These are phyloP conservation scores for Microtus richardsoni DNA, from an alignment of 2,113 vertebrate genomes.

Conservation along the genomic window DNA sequence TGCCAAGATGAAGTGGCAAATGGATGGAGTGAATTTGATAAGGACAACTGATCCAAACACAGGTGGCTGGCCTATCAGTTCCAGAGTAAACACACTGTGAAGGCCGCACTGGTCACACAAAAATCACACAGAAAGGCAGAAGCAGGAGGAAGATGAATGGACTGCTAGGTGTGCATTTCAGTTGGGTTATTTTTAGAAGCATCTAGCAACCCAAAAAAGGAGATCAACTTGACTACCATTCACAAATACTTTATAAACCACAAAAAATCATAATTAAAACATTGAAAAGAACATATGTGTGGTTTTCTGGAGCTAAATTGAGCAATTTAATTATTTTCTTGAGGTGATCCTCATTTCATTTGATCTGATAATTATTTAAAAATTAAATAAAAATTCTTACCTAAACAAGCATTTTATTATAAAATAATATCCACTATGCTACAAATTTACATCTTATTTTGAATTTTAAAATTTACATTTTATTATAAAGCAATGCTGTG, in stretches of 20 bases:
- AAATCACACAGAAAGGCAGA: background rate
- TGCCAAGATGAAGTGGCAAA: background rate
- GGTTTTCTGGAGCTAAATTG: background rate
- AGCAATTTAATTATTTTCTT: slow-evolving; percentile 14
- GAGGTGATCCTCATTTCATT: slow-evolving; percentile 33
- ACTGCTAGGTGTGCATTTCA: background rate
- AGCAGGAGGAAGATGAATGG: background rate
- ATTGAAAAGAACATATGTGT: background rate
- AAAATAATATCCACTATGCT: background rate
- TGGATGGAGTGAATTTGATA: background rate
- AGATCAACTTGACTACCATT: background rate
- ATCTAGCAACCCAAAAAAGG: background rate
- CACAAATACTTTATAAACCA: background rate
- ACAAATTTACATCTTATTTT: background rate
- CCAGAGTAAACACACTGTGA: background rate
- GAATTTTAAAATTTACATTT: slow-evolving; percentile 5
- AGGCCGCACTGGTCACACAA: background rate
- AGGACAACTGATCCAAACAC: background rate
- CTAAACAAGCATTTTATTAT: background rate
- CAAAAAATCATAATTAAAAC: background rate
- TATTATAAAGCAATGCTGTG: background rate
- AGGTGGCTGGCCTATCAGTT: background rate
- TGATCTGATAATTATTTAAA: background rate
- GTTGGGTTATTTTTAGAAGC: background rate
- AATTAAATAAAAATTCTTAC: slow-evolving; percentile 27